These are phyloP conservation scores for Aspidiotus destructor DNA, from an alignment of 2,888 invertebrate species.

Conservation along the genomic window DNA sequence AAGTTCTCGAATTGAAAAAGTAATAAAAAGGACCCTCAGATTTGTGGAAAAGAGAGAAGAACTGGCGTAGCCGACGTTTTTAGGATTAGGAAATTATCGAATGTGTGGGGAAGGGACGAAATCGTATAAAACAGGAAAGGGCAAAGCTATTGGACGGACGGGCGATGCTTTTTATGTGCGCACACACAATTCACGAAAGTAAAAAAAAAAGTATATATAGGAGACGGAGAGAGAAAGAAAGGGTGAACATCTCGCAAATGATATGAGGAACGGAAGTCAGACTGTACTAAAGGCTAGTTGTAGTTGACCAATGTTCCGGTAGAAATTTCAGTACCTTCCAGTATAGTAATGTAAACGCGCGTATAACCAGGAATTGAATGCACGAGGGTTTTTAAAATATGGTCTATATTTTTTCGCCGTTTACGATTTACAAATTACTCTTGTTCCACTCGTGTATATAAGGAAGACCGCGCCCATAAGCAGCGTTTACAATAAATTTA, in stretches of 20 bases:
- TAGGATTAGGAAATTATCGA: slow-evolving; percentile 31
- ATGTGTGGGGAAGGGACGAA: slow-evolving; percentile 11
- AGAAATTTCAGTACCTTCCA: slow-evolving; percentile 24
- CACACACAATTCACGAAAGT: slow-evolving; percentile 3
- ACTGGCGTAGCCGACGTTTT: background rate
- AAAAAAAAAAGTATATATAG: background rate
- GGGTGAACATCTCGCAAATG: slow-evolving; percentile 14
- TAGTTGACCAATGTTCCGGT: slow-evolving; percentile 31
- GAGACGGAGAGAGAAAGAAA: slow-evolving; percentile 9
- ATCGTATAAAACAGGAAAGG: slow-evolving; percentile 27
- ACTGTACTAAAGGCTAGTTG: slow-evolving; percentile 27
- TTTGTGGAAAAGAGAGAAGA: slow-evolving; percentile 8
- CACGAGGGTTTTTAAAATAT: slow-evolving; percentile 23
- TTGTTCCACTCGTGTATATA: slow-evolving; percentile 7
- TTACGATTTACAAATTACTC: slow-evolving; percentile 19
- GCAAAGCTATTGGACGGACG: slow-evolving; percentile 18
- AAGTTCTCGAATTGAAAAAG: slow-evolving; percentile 29
- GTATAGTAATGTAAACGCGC: slow-evolving; percentile 12
- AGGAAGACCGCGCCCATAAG: too few species aligned
- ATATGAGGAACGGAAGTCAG: slow-evolving; percentile 30
- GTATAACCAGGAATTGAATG: slow-evolving; percentile 1
- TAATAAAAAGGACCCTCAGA: slow-evolving; percentile 21
- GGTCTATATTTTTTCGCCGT: slow-evolving; percentile 9
- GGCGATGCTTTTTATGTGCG: slow-evolving; percentile 25
- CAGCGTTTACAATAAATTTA: too few species aligned